A percentile compares a stretch with the other conserved stretches of the same genome.
These are phyloP conservation scores for Ariopsis seemanni DNA, from an alignment of 2,113 vertebrate genomes.

Conservation along the genomic window DNA sequence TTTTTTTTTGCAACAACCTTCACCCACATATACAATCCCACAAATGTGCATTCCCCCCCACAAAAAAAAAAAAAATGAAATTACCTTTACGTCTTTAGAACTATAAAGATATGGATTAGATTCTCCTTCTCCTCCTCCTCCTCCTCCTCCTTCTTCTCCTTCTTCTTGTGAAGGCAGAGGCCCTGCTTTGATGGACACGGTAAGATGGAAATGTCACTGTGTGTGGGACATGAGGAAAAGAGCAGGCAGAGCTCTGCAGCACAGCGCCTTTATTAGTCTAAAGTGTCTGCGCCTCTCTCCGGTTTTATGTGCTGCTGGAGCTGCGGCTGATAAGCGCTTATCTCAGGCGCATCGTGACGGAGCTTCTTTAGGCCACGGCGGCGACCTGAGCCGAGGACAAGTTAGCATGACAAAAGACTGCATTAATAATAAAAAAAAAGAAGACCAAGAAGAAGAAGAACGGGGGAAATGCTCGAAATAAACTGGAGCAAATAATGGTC, in stretches of 20 bases:
- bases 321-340: slow-evolving; percentile 61
- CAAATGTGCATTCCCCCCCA: too few relatives aligned
- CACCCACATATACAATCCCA: not conserved
- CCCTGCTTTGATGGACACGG: slow-evolving; percentile 49
- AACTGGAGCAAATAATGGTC: not conserved
- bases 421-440: slow-evolving; percentile 26
- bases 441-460: not conserved
- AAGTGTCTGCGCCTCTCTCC: slow-evolving; percentile 39
- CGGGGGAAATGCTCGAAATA: not conserved
- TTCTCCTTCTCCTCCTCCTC: not conserved
- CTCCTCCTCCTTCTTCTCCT: not conserved
- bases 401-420: slow-evolving; percentile 50
- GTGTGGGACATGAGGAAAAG: slow-evolving; percentile 45
- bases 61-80: not conserved
- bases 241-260: slow-evolving; percentile 37
- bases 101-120: slow-evolving; percentile 17
- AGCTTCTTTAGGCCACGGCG: slow-evolving; percentile 43
- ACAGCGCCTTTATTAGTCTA: slow-evolving; percentile 56
- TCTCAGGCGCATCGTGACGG: slow-evolving; percentile 55
- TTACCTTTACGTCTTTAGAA: not conserved
- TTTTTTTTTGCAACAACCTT: not conserved
- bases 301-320: slow-evolving; percentile 53
- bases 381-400: slow-evolving; percentile 46
- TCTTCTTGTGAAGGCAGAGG: not conserved
- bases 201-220: slow-evolving; percentile 58